These are phyloP conservation scores for Cinara cedri DNA, from an alignment of 2,888 invertebrate species.

Conservation along the genomic window DNA sequence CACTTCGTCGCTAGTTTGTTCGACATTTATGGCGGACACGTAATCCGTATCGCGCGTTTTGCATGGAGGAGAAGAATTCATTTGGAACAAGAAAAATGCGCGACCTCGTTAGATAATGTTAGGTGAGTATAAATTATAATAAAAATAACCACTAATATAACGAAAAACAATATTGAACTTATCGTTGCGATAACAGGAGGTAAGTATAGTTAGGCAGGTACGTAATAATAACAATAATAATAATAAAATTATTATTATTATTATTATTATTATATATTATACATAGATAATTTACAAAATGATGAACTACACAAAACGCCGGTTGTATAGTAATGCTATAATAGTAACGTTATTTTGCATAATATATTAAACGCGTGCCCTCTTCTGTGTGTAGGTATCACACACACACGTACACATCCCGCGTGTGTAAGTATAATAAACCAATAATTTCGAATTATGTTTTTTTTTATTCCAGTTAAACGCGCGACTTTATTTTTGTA, in stretches of 20 bases:
- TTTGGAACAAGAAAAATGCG: not conserved
- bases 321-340: not conserved
- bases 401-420: not conserved
- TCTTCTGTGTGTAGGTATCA: too few species aligned
- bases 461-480: conserved; percentile 53
- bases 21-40: conserved; percentile 36
- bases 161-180: not conserved
- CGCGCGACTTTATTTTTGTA: conserved; percentile 22
- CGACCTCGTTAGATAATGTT: too few species aligned
- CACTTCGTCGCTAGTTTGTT: conserved; percentile 4
- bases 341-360: conserved; percentile 3
- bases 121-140: too few species aligned
- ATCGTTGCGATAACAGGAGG: conserved; percentile 5
- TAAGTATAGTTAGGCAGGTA: too few species aligned
- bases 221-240: too few species aligned
- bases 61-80: conserved; percentile 11
- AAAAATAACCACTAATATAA: too few species aligned
- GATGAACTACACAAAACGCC: conserved; percentile 17
- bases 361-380: too few species aligned
- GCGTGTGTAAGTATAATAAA: conserved; percentile 48
- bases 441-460: conserved; percentile 37
- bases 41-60: conserved; percentile 28
- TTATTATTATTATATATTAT: too few species aligned
- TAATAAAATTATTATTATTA: too few species aligned
- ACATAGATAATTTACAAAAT: not conserved